Base-by-base conservation (phyloP, 1,140 invertebrate genomes). In the Diabrotica undecimpunctata region DNA sequence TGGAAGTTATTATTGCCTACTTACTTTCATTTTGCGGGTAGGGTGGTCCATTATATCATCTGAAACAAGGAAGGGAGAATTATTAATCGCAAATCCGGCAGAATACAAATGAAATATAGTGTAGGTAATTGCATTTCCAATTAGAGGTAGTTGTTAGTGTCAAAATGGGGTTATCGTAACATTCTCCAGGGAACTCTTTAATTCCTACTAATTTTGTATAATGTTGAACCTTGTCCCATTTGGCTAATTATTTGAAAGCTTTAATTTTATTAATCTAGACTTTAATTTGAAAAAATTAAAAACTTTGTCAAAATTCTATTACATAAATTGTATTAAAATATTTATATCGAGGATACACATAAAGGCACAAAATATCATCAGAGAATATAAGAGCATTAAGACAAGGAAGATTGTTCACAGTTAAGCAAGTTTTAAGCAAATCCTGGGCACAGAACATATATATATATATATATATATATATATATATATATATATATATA, bases 401-500 rank as follows among this genome's bases (percentile, higher is more conserved):
- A n/a, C n/a, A n/a, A n/a, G n/a, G n/a, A n/a, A n/a, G n/a, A n/a
- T n/a, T n/a, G n/a, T n/a, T n/a, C n/a, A n/a, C n/a, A n/a, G n/a
- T n/a, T n/a, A n/a, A n/a, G n/a, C n/a, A n/a, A n/a, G n/a, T n/a
- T n/a, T n/a, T n/a, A n/a, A n/a, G n/a, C n/a, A n/a, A n/a, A n/a
- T n/a, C n/a, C n/a, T n/a, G n/a, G n/a, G n/a, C n/a, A n/a, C n/a
- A n/a, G n/a, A n/a, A 54, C n/a, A 54, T 55, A 62, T 55, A 53
- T 62, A 41, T 41, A 41, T 41, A 46, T 46, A 46, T 61, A 61
- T 61, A 61, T 61, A 61, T 61, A 51, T 61, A 61, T 61, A 61
- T 61, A 61, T 61, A 61, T 61, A 61, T 61, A 61, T 61, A 61
- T 61, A 61, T 61, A 61, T 61, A 61, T 61, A 51, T 61, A 61